Base-by-base conservation (phyloP, 1,140 invertebrate species). In the Calliopsis andreniformis region DNA sequence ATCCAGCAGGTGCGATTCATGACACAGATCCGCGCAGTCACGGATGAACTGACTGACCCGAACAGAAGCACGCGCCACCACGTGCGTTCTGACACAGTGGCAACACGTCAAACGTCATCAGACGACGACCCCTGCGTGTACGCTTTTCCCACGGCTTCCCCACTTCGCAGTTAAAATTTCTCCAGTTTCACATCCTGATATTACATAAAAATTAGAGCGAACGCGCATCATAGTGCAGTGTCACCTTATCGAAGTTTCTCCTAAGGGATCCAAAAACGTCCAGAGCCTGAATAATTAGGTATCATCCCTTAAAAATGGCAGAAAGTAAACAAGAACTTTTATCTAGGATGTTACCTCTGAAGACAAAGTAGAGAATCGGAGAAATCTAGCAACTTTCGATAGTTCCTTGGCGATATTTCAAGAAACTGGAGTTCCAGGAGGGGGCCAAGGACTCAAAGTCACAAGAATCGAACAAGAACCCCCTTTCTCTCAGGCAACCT, bases 141-240 rank as follows among this genome's bases (percentile, higher is more conserved):
- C 80, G 56, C 83, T 63, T 80, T 83, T 85, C 75, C 58, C 73
- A 73, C 75, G 80, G 68, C 77, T 75, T 28, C 39, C 45, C 62
- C 32, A 32, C 78, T 67, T 80, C 68, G 73, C 71, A 70, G 76
- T 72, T 79, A 82, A 80, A 84, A 86, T 87, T 87, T 85, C 80
- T 71, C 75, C 62, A 49, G 63, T 81, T 87, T 79, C 80, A 83
- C 83, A 81, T 87, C 64, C 72, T 85, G 49, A 76, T 82, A 75
- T 87, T 87, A 83, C 73, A 82, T 87, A 87, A 86, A 87, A 84
- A 87, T 84, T 79, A 70, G 69, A 73, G 73, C 62, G 73, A 80
- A 85, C 80, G 58, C 43, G 45, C 53, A 42, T 51, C 67, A 20
- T 39, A 16, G 62, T 42, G n/a, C 25, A 18, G 23, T 53, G 25